These are phyloP conservation scores for Whitmania pigra DNA, from an alignment of 1,140 invertebrate genomes.

Conservation along the genomic window DNA sequence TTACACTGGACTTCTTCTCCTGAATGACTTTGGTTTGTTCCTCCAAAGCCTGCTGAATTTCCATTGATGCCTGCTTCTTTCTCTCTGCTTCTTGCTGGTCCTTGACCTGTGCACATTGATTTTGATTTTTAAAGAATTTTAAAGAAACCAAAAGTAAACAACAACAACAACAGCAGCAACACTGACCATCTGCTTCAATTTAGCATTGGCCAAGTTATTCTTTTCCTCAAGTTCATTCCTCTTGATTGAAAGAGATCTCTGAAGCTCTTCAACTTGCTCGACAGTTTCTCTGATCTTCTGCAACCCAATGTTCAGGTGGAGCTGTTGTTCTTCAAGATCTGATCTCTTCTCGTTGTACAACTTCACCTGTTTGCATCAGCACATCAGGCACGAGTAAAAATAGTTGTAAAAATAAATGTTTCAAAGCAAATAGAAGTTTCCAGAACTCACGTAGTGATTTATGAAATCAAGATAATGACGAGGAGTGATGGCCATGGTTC, in stretches of 20 bases:
- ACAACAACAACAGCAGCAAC: neutral
- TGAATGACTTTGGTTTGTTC: slow-evolving; percentile 70
- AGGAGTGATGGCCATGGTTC: slow-evolving; percentile 93
- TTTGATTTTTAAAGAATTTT: neutral
- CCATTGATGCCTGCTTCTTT: slow-evolving; percentile 93
- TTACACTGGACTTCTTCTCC: slow-evolving; percentile 79
- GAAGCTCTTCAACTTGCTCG: slow-evolving; percentile 98
- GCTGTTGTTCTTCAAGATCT: slow-evolving; percentile 93
- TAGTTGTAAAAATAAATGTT: neutral
- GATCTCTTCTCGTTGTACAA: slow-evolving; percentile 93
- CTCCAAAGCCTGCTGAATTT: slow-evolving; percentile 77
- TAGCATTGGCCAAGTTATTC: slow-evolving; percentile 94
- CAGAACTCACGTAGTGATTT: slow-evolving; percentile 71
- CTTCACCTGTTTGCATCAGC: slow-evolving; percentile 51
- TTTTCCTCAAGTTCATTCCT: slow-evolving; percentile 84
- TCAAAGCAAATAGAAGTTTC: neutral
- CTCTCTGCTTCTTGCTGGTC: slow-evolving; percentile 99
- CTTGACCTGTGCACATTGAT: slow-evolving; percentile 51
- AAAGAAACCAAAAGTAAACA: neutral
- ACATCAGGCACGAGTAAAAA: neutral
- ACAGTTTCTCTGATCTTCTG: slow-evolving; percentile 98
- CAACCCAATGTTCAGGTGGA: slow-evolving; percentile 95
- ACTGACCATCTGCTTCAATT: slow-evolving; percentile 85
- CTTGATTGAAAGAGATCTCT: slow-evolving; percentile 93
- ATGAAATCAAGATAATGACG: slow-evolving; percentile 99